phyloP scores from a whole-genome alignment of 2,888 invertebrate genomes.

The Empis livida region DNA sequence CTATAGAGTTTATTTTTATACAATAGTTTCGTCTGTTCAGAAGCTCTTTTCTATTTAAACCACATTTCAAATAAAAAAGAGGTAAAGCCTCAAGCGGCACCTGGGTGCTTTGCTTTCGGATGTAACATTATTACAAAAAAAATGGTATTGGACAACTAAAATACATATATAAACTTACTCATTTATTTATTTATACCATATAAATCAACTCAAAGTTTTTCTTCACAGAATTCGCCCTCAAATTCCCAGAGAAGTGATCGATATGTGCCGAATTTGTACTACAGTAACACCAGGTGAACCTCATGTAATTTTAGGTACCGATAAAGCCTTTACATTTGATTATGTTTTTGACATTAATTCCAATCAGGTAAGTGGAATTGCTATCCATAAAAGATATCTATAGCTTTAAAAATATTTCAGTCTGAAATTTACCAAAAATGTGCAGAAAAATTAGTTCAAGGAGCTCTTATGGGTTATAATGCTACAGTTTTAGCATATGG shows the following conservation, averaged over 20 bases:
- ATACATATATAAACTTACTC: too few species aligned
- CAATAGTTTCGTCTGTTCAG: too few species aligned
- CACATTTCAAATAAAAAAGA: too few species aligned
- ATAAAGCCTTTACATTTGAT: conserved; percentile 94
- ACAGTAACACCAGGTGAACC: conserved; percentile 80
- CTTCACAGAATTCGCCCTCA: conserved; percentile 82
- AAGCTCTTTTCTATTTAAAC: too few species aligned
- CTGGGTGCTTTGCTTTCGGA: too few species aligned
- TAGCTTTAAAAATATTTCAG: conserved; percentile 11
- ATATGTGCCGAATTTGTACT: conserved; percentile 90
- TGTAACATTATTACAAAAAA: too few species aligned
- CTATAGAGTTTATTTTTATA: too few species aligned
- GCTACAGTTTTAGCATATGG: conserved; percentile 96
- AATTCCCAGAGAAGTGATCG: conserved; percentile 81
- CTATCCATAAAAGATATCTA: background rate
- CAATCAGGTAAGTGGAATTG: conserved; percentile 43
- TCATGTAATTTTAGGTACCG: conserved; percentile 81
- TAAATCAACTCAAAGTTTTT: too few species aligned
- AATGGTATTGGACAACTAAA: too few species aligned
- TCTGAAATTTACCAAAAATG: conserved; percentile 66
- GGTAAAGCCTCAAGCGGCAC: too few species aligned
- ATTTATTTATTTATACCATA: too few species aligned
- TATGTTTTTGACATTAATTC: conserved; percentile 79
- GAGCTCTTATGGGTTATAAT: conserved; percentile 92
- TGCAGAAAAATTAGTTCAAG: conserved; percentile 75